A percentile compares a stretch with the other conserved stretches of the same genome.
phyloP scores from a whole-genome alignment of 2,113 vertebrate genomes.

The Casuarius casuarius region DNA sequence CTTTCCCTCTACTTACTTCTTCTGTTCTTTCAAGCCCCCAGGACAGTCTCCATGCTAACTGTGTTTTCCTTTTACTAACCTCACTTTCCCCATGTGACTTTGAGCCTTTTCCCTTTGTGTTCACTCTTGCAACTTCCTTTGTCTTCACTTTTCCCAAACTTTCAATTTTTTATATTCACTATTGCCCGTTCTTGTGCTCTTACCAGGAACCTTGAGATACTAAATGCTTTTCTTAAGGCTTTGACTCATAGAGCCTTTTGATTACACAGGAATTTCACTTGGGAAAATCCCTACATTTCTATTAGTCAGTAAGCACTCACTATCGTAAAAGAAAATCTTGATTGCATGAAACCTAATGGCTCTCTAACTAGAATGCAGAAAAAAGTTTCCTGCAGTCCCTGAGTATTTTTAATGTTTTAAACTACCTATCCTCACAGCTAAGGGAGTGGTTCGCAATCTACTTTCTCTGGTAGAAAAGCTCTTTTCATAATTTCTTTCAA shows the following conservation, averaged over 20 bases:
- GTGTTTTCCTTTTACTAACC: background rate
- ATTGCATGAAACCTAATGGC: background rate
- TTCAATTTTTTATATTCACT: background rate
- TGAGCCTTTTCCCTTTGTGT: background rate
- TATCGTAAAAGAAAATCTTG: background rate
- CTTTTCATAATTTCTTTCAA: background rate
- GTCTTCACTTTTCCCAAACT: background rate
- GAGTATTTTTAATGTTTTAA: background rate
- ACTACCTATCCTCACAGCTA: background rate
- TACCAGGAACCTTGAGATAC: background rate
- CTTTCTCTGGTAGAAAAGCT: background rate
- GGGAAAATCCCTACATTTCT: background rate
- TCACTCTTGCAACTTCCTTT: background rate
- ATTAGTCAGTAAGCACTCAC: background rate
- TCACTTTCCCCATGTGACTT: background rate
- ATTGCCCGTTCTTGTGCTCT: background rate
- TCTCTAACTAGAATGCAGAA: background rate
- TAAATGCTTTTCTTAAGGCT: background rate
- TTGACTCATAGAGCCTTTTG: background rate
- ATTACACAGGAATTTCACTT: background rate
- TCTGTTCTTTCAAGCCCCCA: background rate
- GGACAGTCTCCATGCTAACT: background rate
- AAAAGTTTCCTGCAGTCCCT: background rate
- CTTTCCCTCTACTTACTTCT: background rate
- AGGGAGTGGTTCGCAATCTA: background rate